A percentile compares a stretch with the other conserved stretches of the same genome.
phyloP scores from a whole-genome alignment of 2,113 vertebrate genomes.

The Puffinus mauretanicus region DNA sequence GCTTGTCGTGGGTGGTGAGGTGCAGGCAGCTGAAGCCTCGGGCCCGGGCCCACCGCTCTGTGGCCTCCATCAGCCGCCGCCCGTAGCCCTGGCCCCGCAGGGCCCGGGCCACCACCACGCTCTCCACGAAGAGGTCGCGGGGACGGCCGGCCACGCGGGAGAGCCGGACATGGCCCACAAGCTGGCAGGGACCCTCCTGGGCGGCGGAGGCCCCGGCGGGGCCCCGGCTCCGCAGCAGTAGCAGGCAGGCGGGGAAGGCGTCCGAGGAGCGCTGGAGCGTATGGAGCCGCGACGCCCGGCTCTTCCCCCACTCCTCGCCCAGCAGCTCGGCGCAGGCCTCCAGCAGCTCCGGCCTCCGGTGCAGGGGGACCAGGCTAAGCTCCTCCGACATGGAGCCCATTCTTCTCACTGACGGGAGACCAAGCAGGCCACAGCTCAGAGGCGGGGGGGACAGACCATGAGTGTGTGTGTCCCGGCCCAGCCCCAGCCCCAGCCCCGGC shows the following conservation, averaged over 20 bases:
- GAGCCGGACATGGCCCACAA: conserved; percentile 88
- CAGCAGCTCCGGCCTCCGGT: conserved; percentile 86
- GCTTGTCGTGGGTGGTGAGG: conserved; percentile 92
- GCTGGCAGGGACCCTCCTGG: not conserved
- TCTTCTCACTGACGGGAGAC: conserved; percentile 56
- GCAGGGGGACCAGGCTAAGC: conserved; percentile 81
- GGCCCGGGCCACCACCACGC: conserved; percentile 83
- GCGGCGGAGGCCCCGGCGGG: not conserved
- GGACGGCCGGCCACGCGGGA: conserved; percentile 79
- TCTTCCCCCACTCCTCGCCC: conserved; percentile 89
- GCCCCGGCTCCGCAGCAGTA: conserved; percentile 75
- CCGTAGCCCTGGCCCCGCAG: conserved; percentile 88
- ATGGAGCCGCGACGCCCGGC: conserved; percentile 84
- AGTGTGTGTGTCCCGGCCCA: rapidly evolving
- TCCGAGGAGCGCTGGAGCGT: conserved; percentile 85
- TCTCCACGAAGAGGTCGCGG: conserved; percentile 87
- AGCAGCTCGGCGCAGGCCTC: conserved; percentile 87
- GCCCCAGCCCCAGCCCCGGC: not conserved
- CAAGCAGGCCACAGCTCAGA: conserved; percentile 28
- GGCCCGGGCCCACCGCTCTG: conserved; percentile 79
- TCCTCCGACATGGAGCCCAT: conserved; percentile 56
- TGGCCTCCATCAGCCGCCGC: conserved; percentile 86
- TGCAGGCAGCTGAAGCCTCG: conserved; percentile 80
- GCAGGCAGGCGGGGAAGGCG: conserved; percentile 84
- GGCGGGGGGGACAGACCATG: not conserved